phyloP scores from a whole-genome alignment of 1,140 invertebrate genomes.

The Drosophila arawakana region DNA sequence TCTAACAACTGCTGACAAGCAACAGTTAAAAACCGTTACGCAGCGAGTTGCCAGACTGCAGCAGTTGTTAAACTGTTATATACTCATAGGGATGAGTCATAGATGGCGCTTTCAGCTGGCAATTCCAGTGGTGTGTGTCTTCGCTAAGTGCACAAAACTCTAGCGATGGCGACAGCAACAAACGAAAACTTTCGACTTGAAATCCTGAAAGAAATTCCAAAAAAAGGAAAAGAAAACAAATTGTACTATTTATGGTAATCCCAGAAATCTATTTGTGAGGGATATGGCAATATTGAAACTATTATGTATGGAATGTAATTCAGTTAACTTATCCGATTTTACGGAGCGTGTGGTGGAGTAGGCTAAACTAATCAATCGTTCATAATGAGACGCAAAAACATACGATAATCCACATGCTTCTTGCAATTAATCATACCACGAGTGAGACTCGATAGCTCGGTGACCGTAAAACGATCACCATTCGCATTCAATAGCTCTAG shows the following conservation, averaged over 20 bases:
- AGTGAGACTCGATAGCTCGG: slow-evolving; percentile 43
- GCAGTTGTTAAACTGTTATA: slow-evolving; percentile 15
- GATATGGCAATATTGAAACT: too few relatives aligned
- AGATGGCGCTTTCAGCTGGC: slow-evolving; percentile 15
- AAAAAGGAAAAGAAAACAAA: too few relatives aligned
- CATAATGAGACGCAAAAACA: slow-evolving; percentile 57
- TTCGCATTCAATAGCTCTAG: slow-evolving; percentile 39
- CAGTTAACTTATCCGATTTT: too few relatives aligned
- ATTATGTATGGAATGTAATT: too few relatives aligned
- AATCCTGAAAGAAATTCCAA: too few relatives aligned
- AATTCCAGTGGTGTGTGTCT: not conserved
- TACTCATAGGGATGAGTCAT: not conserved
- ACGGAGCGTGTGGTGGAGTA: too few relatives aligned
- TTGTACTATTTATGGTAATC: too few relatives aligned
- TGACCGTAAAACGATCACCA: slow-evolving; percentile 29
- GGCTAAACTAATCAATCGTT: slow-evolving; percentile 21
- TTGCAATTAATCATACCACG: slow-evolving; percentile 34
- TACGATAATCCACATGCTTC: slow-evolving; percentile 40
- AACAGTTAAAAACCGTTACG: slow-evolving; percentile 21
- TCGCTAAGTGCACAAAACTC: not conserved
- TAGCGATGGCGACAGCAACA: too few relatives aligned
- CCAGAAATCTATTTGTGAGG: too few relatives aligned
- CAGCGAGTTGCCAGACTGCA: slow-evolving; percentile 16
- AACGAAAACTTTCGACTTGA: too few relatives aligned
- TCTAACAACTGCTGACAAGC: not conserved